Base-by-base conservation (phyloP, 2,888 invertebrate species). In the Lasioglossum zephyrum region DNA sequence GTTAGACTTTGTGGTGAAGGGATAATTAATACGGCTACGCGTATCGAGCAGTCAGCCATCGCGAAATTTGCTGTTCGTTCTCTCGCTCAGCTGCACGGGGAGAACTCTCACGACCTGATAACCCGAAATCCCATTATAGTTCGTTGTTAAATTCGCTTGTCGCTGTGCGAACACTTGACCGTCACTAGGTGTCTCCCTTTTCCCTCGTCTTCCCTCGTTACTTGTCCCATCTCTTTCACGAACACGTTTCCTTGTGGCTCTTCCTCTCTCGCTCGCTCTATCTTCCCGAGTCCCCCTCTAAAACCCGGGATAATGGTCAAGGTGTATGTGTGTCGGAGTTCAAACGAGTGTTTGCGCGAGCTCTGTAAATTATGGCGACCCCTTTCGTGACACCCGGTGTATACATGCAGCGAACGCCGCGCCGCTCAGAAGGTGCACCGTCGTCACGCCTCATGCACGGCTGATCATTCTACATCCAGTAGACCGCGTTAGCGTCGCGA, bases 121-220 rank as follows among this genome's bases (percentile, higher is more conserved):
- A 94, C 92, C 94, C 89, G 88, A 93, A 94, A 94, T 92, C 94
- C 94, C 92, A 94, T 94, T 94, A 94, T 91, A 92, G 92, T 93
- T 93, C 89, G 92, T 92, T 91, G 92, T 92, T 89, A 92, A 92
- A 93, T 93, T 92, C 90, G 84, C 92, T 88, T 86, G 81, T 78
- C 81, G 74, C 31, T 72, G 63, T 60, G 57, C 72, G 85, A 90
- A 85, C 82, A 79, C 81, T 87, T 79, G 70, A 70, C 66, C 82
- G 77, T 70, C 53, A 69, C 79, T 66, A 31, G 66, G 22, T 36
- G 3, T 22, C 39, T 39, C 69, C 53, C 47, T 41, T 26, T 47
- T 53, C 39, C 18, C 41, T 26, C 63, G 11, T 72, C 26, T n/a
- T 11, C 57, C 11, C 57, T 57, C n/a, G 9, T 53, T 53, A 53